Percentiles rank a stretch among this genome's conserved stretches.
phyloP scores from a whole-genome alignment of 2,797 vertebrate species.

The Limosa lapponica region DNA sequence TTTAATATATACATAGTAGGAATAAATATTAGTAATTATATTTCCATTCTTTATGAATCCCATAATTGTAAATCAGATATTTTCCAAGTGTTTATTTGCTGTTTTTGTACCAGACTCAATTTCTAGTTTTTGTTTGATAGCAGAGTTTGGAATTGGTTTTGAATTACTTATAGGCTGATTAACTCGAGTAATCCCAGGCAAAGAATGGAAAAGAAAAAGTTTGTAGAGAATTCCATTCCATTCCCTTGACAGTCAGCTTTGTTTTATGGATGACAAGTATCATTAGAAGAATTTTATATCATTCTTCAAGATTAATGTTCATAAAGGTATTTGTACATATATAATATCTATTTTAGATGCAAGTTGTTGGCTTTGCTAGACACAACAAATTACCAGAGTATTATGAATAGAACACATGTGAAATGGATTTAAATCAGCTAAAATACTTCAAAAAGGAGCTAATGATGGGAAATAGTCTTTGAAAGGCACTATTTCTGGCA shows the following conservation, averaged over 20 bases:
- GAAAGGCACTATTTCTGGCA: background rate
- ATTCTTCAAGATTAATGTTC: background rate
- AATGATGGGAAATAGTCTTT: background rate
- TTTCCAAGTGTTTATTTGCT: background rate
- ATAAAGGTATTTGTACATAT: background rate
- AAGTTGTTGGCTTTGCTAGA: background rate
- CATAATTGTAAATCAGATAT: background rate
- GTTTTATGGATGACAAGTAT: background rate
- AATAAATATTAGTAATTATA: background rate
- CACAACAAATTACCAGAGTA: background rate
- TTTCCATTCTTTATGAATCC: background rate
- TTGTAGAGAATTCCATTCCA: background rate
- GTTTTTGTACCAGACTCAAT: background rate
- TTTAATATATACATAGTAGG: background rate
- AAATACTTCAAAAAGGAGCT: background rate
- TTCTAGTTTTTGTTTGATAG: background rate
- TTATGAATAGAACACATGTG: background rate
- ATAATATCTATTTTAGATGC: background rate
- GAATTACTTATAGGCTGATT: background rate
- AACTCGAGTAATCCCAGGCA: background rate
- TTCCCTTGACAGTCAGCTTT: background rate
- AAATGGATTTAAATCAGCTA: background rate
- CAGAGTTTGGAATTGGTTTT: background rate
- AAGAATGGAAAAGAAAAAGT: background rate
- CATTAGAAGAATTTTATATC: background rate